A percentile compares a stretch with the other conserved stretches of the same genome.
Evolutionary conservation across 1,140 invertebrate genomes (phyloP).

Genomic region (Euborellia annulipes): DNA sequence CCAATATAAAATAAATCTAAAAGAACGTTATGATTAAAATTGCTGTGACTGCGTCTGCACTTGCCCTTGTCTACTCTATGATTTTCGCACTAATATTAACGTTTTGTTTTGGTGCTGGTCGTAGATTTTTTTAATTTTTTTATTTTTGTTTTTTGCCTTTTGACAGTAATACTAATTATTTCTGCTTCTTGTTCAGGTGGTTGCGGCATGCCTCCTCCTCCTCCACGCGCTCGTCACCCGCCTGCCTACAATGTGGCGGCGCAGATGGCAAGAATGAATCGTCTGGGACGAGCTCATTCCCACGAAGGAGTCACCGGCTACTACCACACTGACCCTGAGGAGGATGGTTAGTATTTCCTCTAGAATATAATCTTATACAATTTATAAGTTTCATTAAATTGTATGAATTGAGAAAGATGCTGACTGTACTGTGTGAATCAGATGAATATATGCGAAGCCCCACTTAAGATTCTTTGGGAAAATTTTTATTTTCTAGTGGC

Average conservation of each 20-base stretch:
- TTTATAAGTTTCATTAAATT: not conserved
- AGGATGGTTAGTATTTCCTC: constrained; percentile 30
- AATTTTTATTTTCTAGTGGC: not conserved
- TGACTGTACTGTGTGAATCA: too few species aligned
- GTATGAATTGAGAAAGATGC: not conserved
- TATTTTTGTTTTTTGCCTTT: too few species aligned
- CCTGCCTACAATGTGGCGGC: constrained; percentile 61
- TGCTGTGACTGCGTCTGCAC: too few species aligned
- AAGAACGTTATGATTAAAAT: too few species aligned
- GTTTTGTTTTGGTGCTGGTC: too few species aligned
- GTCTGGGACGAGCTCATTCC: constrained; percentile 65
- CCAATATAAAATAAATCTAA: too few species aligned
- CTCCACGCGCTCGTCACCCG: constrained; percentile 34
- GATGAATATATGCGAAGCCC: not conserved
- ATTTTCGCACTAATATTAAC: too few species aligned
- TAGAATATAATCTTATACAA: not conserved
- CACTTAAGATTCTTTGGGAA: not conserved
- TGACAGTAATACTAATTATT: too few species aligned
- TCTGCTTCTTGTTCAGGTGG: not conserved
- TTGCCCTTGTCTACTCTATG: too few species aligned
- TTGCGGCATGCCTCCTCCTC: constrained; percentile 13
- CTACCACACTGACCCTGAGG: constrained; percentile 50
- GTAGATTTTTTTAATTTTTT: too few species aligned
- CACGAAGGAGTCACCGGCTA: constrained; percentile 70
- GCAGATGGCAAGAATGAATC: constrained; percentile 60